Evolutionary conservation across 2,797 vertebrate species (phyloP), one percentile per base, ranked within the genome.

Genomic region (Acipenser ruthenus): DNA sequence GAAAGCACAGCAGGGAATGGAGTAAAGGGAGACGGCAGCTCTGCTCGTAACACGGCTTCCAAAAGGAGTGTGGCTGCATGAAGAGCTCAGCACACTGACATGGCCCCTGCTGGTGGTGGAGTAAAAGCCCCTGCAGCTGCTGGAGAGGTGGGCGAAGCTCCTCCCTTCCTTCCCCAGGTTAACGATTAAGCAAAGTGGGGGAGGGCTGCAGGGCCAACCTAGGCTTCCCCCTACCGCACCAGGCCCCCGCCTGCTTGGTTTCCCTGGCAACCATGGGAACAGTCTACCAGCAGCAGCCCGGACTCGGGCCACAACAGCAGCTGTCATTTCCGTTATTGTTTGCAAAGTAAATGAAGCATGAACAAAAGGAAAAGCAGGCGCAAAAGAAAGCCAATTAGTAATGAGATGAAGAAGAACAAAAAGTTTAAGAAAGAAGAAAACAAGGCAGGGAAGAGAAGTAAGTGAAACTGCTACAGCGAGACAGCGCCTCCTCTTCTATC

Each of bases 251-350:
- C 77, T 78, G 76, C 75, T 69, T 75, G 78, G 87, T 90, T 89
- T 75, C 87, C 80, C 73, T 82, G 84, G 79, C 83, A 82, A 90
- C 88, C 68, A 71, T 66, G 71, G 77, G 77, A 76, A 69, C 70
- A 64, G 68, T 10, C 64, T 13, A 55, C 68, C 71, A 37, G 58
- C 71, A 66, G 37, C 64, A 68, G 8, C 7, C 48, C 65, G 67
- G 65, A 75, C 64, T 69, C 70, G 78, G 78, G 72, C 75, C 76
- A 67, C 67, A 55, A 55, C 67, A 63, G 58, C 23, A 23, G 71
- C 6, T 18, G 60, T 11, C 55, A 58, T 77, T 61, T 73, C 60
- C 67, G 68, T 68, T 6, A 58, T 4, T 37, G 23, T 37, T 37
- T 23, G 23, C 23, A 37, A 37, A 37, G 23, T 23, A 52, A 4